Conservation (phyloP, 1,140 invertebrate genomes). For the Gyrodactylus bullatarudis region DNA sequence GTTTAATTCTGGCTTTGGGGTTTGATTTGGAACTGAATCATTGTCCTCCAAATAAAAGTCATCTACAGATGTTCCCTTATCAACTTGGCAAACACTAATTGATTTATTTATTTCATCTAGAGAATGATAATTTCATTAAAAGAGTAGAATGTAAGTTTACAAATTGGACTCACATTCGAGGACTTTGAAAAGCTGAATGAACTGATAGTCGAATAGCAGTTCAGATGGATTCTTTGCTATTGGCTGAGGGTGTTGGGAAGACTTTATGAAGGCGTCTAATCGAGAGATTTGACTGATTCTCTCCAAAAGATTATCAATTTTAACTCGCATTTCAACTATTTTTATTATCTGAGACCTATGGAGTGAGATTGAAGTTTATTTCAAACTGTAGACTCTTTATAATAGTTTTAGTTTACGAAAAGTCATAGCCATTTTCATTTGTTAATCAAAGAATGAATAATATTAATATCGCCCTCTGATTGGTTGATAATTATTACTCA, state of each 20-base stretch:
- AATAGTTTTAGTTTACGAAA: no score
- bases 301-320: conserved; percentile 50
- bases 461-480: no score
- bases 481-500: no score
- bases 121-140: no score
- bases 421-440: no score
- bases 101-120: no score
- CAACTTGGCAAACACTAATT: no score
- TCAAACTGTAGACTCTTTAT: neutral
- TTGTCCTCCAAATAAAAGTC: no score
- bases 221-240: conserved; percentile 36
- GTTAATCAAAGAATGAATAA: no score
- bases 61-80: no score
- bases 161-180: conserved; percentile 18
- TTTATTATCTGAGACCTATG: conserved; percentile 38
- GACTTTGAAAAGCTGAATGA: conserved; percentile 38
- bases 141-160: neutral
- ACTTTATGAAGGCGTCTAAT: conserved; percentile 56
- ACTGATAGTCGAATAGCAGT: conserved; percentile 66
- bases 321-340: conserved; percentile 56
- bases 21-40: no score
- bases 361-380: conserved; percentile 9
- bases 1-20: no score
- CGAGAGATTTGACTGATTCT: conserved; percentile 48
- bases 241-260: conserved; percentile 63